These are phyloP conservation scores for Takifugu rubripes DNA, from an alignment of 2,797 vertebrate genomes.

Conservation along the genomic window DNA sequence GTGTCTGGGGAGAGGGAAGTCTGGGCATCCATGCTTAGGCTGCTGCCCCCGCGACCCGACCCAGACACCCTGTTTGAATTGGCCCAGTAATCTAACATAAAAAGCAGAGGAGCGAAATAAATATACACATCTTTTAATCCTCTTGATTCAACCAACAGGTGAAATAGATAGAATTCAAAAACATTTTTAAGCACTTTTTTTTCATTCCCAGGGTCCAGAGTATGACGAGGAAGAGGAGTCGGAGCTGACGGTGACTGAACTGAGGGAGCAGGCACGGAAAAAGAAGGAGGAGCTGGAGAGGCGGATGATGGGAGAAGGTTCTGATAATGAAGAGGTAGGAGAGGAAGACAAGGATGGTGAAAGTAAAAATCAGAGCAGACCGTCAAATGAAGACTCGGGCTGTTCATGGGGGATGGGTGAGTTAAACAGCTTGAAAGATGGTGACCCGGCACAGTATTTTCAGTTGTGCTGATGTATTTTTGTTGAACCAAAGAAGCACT, in stretches of 20 bases:
- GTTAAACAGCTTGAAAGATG: constrained; percentile 8
- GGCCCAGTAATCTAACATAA: not conserved
- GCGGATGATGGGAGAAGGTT: constrained; percentile 91
- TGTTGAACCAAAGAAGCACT: not conserved
- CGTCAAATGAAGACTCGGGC: constrained; percentile 77
- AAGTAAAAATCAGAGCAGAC: constrained; percentile 35
- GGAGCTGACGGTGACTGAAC: constrained; percentile 87
- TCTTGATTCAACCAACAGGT: too few species aligned
- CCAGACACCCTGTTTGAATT: too few species aligned
- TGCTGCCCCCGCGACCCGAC: too few species aligned
- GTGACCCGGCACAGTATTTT: not conserved
- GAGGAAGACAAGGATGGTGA: constrained; percentile 46
- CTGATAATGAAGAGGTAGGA: constrained; percentile 77
- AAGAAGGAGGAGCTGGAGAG: constrained; percentile 85
- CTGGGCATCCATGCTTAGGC: too few species aligned
- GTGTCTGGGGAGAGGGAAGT: too few species aligned
- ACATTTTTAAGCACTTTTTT: not conserved
- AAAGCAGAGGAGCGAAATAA: not conserved
- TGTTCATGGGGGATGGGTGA: constrained; percentile 97
- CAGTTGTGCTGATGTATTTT: too few species aligned
- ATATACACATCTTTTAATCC: not conserved
- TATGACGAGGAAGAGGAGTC: constrained; percentile 92
- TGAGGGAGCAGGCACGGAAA: constrained; percentile 83
- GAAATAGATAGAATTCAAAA: too few species aligned
- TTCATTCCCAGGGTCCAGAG: constrained; percentile 83